Conservation (phyloP, 2,797 vertebrate species). For the Carduelis carduelis region DNA sequence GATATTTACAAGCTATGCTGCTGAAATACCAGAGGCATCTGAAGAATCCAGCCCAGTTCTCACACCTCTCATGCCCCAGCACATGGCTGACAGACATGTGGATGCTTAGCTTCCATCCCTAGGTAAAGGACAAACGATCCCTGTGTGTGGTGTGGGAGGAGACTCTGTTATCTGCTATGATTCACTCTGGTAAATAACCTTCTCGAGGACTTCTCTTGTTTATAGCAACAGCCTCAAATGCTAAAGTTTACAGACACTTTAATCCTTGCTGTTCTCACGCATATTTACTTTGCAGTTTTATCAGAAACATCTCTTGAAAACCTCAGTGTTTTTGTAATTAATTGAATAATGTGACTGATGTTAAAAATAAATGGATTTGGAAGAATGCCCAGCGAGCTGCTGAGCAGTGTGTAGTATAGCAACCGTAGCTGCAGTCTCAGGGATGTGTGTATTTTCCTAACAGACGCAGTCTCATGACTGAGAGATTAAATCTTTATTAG, state of each 20-base stretch:
- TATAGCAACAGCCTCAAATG: not conserved
- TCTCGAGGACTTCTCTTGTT: conserved; percentile 13
- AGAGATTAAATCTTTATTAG: conserved; percentile 52
- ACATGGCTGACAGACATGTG: not conserved
- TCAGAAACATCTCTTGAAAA: conserved; percentile 41
- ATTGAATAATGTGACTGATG: conserved; percentile 52
- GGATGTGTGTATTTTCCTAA: conserved; percentile 42
- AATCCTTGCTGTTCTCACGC: conserved; percentile 35
- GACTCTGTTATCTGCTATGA: conserved; percentile 40
- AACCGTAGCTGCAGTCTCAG: not conserved
- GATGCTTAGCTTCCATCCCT: not conserved
- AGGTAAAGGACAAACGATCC: not conserved
- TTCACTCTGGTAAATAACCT: conserved; percentile 49
- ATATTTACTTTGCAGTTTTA: conserved; percentile 30
- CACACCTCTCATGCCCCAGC: not conserved
- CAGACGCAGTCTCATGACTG: not conserved
- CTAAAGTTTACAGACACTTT: conserved; percentile 18
- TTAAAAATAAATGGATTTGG: conserved; percentile 56
- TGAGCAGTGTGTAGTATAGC: not conserved
- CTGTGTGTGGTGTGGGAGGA: conserved; percentile 32
- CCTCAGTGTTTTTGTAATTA: conserved; percentile 55
- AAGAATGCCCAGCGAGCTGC: conserved; percentile 22
- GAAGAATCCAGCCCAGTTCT: not conserved
- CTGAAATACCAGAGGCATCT: not conserved
- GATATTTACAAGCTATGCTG: not conserved